Percentiles rank a stretch among this genome's conserved stretches.
Evolutionary conservation across 2,797 vertebrate genomes (phyloP).

Genomic region (Hydrolagus colliei): DNA sequence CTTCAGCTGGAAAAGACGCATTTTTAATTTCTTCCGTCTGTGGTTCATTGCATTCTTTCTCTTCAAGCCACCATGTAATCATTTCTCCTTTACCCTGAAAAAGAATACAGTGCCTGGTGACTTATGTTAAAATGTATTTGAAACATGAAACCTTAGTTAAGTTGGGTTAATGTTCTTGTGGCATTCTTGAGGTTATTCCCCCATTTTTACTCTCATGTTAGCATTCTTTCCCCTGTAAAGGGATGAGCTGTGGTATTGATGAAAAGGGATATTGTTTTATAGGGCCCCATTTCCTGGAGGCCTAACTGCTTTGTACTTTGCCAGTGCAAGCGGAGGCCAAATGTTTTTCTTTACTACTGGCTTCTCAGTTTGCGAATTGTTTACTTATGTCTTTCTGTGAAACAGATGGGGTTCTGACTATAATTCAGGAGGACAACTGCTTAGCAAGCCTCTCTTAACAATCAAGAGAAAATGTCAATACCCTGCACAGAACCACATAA

Average conservation of each 20-base stretch:
- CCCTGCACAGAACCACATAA: not conserved
- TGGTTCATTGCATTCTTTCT: constrained; percentile 43
- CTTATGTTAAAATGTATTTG: not conserved
- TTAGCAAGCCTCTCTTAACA: not conserved
- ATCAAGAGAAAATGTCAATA: no score
- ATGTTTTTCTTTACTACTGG: no score
- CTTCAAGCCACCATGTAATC: constrained; percentile 66
- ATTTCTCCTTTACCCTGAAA: constrained; percentile 65
- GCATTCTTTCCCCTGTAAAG: no score
- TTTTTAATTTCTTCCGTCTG: constrained; percentile 13
- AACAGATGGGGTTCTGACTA: not conserved
- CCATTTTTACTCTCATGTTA: no score
- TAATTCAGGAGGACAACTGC: not conserved
- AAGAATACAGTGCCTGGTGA: not conserved
- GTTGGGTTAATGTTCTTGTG: no score
- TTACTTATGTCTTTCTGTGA: not conserved
- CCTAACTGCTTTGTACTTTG: no score
- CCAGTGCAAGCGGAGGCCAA: no score
- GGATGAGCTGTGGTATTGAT: no score
- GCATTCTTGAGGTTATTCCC: no score
- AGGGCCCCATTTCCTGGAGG: no score
- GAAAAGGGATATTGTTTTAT: no score
- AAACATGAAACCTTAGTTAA: not conserved
- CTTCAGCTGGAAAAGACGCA: constrained; percentile 35
- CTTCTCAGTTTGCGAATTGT: not conserved